Base-by-base conservation (phyloP, 2,113 vertebrate genomes). In the Poecile atricapillus region DNA sequence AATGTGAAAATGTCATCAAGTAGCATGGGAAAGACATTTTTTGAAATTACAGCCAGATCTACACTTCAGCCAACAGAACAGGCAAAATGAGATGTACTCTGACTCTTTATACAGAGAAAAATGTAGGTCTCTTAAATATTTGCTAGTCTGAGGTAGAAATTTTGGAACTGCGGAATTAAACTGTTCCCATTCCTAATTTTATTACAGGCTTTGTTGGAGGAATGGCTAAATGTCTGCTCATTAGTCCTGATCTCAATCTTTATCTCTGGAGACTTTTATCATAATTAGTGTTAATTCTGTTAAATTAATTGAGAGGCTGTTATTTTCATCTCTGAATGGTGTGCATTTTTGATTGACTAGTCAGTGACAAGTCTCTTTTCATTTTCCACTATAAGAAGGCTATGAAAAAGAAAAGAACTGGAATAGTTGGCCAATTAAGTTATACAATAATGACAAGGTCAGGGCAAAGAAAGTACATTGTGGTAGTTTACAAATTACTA, bases 271-370 rank as follows among this genome's bases (percentile, higher is more conserved):
- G 83, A 91, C 47, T 95, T 97, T 74, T 91, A 88, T 87, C 83
- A 84, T 96, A 95, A 96, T 94, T 92, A 84, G 80, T 93, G 78
- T 91, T 95, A 96, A 94, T 96, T 97, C 83, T 95, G 82, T 86
- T 70, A 96, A 92, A 93, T 86, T 93, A 95, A 96, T 94, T 96
- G 91, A 93, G 89, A 86, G 50, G 81, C 93, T 89, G 83, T 91
- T 96, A 91, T 96, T 95, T 96, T 93, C 63, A n/a, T 87, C 88
- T 94, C 27, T 90, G 71, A 85, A 92, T 81, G 65, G 16, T 84
- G 37, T 86, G 70, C 47, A 39, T 74, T 94, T 97, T 95, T 96
- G 94, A 97, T 94, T 97, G 94, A 87, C 74, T 92, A 80, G 70
- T 74, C 56, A 97, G 83, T 83, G 83, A 80, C 83, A 87, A 89